Base-by-base conservation (phyloP, 2,113 vertebrate species). In the Oryzias celebensis region DNA sequence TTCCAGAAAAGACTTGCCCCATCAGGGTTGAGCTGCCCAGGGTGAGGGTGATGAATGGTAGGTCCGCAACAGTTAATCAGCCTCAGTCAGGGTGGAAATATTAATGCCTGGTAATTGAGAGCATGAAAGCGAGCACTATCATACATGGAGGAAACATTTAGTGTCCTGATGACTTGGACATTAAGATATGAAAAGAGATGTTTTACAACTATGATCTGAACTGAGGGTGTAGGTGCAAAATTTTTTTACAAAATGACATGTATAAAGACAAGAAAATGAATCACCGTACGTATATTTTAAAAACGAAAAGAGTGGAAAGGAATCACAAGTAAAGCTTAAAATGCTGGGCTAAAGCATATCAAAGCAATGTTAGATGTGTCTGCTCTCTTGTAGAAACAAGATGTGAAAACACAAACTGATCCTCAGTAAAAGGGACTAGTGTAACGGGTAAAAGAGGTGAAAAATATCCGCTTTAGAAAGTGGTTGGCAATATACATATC, bases 401-500 rank as follows among this genome's bases (percentile, higher is more conserved):
- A 85, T 67, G 77, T 85, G 75, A 86, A 87, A 88, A 84, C 81
- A 85, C 70, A 90, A 89, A 89, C 81, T 86, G 80, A 90, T 90
- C 80, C 81, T 72, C 64, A 80, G 83, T 69, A 79, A 89, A 87
- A 88, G 85, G 67, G 77, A 85, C 80, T 60, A 74, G 78, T 75
- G 75, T 61, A 78, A 85, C 84, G 72, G 70, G 72, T 80, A 84
- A 85, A 77, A 80, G 68, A 76, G 72, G 71, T 71, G 71, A n/a
- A 74, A 80, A 78, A 81, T 87, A 91, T 90, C 85, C 71, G 85
- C 87, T 91, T 91, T 89, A 77, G 81, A 85, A 85, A 78, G 85
- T 84, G 83, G 75, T 87, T 87, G 77, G 75, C 88, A 90, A 91
- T 91, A 89, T 91, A 82, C 88, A 91, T 90, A 90, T 91, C 90